Evolutionary conservation across 2,113 vertebrate species (phyloP), one percentile per base, ranked within the genome.

Genomic region (Oreochromis spilurus): DNA sequence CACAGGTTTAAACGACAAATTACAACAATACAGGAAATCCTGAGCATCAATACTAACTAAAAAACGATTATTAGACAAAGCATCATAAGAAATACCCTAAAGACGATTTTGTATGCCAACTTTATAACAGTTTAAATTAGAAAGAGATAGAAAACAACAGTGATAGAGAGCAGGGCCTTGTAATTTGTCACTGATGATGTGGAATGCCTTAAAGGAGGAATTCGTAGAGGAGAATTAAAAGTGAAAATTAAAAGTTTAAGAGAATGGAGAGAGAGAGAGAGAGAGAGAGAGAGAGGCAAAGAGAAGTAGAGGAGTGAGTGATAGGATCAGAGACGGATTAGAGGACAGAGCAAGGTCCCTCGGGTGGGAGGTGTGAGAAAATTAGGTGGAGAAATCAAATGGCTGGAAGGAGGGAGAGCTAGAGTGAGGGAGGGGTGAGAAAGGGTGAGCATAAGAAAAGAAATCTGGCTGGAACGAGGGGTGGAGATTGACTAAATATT

Each of bases 241-340:
- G 80, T 83, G 53, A 75, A 86, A 92, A 93, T 83, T 83, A 91
- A 90, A 92, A 78, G 84, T 88, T 86, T 52, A 84, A 82, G 75
- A 83, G 62, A 84, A 38, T 31, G 70, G 79, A 75, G 6, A 75
- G 70, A 52, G 72, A n/a, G 26, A 85, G 79, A 75, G 54, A 60
- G 29, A 62, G 72, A 79, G 65, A 55, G 11, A 60, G 40, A 58
- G 29, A 40, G 50, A 81, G 65, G 11, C 10, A n/a, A 8, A 82
- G 43, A 80, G 43, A 82, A 48, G 40, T 43, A 5, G 26, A 53
- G 19, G 34, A 40, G 48, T 45, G 21, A 72, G 72, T 70, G 84
- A 85, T 78, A 5, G 14, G 70, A 87, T 82, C 84, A 58, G 45
- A 85, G 85, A 77, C 2, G 5, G 58, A 87, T 82, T 82, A 57